These are phyloP conservation scores for Cladopsammia gracilis DNA, from an alignment of 64 coral and sea anemone species.

Conservation along the genomic window DNA sequence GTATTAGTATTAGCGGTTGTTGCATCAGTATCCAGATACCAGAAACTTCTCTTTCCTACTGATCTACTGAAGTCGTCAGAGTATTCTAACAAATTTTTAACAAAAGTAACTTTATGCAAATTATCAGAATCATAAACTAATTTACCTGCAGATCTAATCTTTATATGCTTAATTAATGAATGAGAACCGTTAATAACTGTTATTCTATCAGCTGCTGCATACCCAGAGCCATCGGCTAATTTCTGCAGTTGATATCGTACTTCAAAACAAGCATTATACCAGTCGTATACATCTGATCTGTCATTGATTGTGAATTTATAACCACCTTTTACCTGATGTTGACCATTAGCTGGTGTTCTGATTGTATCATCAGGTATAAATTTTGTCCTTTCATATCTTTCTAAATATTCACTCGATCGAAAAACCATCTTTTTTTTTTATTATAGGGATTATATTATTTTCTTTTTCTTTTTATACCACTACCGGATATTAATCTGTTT, in stretches of 20 bases:
- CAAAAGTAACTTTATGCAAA: background rate
- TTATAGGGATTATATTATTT: background rate
- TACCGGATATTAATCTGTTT: background rate
- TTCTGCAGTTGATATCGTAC: background rate
- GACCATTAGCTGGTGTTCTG: background rate
- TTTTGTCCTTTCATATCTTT: background rate
- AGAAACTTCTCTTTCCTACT: too few species aligned
- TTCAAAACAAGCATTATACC: background rate
- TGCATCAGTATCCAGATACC: too few species aligned
- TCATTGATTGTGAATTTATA: background rate
- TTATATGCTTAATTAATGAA: background rate
- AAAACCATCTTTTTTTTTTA: background rate
- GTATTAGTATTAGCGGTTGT: too few species aligned
- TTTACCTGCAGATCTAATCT: background rate
- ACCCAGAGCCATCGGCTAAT: background rate
- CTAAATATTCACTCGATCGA: background rate
- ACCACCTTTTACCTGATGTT: background rate
- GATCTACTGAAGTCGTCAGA: background rate
- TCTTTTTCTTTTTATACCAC: background rate
- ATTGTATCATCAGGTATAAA: background rate
- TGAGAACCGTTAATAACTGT: background rate
- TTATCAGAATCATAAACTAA: background rate
- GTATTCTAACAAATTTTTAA: background rate
- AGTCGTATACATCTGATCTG: background rate
- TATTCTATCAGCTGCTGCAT: background rate